Conservation (phyloP, 2,888 invertebrate genomes). For the Zaprionus bogoriensis region DNA sequence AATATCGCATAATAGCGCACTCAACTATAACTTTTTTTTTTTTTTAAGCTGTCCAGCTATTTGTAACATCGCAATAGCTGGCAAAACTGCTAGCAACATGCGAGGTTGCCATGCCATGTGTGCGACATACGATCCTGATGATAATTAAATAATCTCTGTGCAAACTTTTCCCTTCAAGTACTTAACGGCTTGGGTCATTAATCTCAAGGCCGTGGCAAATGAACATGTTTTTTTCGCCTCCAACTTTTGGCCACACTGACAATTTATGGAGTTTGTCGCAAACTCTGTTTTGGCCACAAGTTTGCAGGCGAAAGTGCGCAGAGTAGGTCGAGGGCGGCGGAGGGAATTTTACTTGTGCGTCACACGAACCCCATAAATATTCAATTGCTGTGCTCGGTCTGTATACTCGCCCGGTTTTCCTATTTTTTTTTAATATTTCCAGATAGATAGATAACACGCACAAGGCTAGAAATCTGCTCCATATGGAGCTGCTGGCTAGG, state of each 20-base stretch:
- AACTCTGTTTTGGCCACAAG: constrained; percentile 12
- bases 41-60: too few relatives aligned
- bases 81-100: too few relatives aligned
- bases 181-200: constrained; percentile 49
- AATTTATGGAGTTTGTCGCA: constrained; percentile 45
- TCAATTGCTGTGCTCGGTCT: constrained; percentile 48
- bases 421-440: constrained; percentile 41
- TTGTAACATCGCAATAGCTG: too few relatives aligned
- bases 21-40: too few relatives aligned
- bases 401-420: background rate
- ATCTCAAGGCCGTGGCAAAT: constrained; percentile 44
- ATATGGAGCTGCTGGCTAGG: constrained; percentile 16
- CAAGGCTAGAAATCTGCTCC: constrained; percentile 20
- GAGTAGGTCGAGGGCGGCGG: too few relatives aligned
- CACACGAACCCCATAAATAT: constrained; percentile 55
- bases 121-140: constrained; percentile 1
- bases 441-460: constrained; percentile 39
- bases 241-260: constrained; percentile 27
- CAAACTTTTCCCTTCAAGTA: constrained; percentile 41
- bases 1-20: too few relatives aligned
- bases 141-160: constrained; percentile 51
- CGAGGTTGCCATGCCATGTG: background rate
- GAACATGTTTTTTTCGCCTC: constrained; percentile 23
- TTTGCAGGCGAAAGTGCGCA: too few relatives aligned
- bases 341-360: constrained; percentile 28